Conservation (phyloP, 2,888 invertebrate genomes). For the Boloria selene region DNA sequence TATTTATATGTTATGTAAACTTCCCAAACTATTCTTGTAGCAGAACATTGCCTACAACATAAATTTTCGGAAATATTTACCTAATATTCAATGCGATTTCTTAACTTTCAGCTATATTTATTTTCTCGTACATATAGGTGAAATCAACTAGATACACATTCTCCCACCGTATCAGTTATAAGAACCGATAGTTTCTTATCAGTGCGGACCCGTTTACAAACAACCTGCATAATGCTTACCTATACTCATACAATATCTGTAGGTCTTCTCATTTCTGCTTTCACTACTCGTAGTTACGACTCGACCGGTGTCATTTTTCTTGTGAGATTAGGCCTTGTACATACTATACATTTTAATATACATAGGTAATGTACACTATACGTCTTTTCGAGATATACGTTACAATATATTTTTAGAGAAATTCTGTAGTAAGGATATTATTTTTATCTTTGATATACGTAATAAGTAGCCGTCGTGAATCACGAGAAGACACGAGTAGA, state of each 20-base stretch:
- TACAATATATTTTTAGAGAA: too few species aligned
- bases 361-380: not conserved
- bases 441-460: too few species aligned
- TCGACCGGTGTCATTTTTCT: slow-evolving; percentile 48
- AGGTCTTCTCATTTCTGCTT: slow-evolving; percentile 48
- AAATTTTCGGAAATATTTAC: too few species aligned
- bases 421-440: too few species aligned
- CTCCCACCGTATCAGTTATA: slow-evolving; percentile 31
- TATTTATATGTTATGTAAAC: too few species aligned
- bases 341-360: not conserved
- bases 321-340: not conserved
- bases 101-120: not conserved
- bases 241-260: slow-evolving; percentile 44
- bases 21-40: too few species aligned
- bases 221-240: slow-evolving; percentile 42
- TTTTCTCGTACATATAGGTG: not conserved
- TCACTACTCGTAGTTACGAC: slow-evolving; percentile 49
- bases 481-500: too few species aligned
- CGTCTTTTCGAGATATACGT: too few species aligned
- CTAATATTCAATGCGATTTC: too few species aligned
- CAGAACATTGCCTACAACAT: too few species aligned
- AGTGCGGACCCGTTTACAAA: slow-evolving; percentile 50
- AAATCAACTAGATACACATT: slow-evolving; percentile 20
- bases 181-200: slow-evolving; percentile 53
- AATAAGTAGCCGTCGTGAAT: too few species aligned